These are phyloP conservation scores for Limnephilus lunatus DNA, from an alignment of 2,888 invertebrate genomes.

Conservation along the genomic window DNA sequence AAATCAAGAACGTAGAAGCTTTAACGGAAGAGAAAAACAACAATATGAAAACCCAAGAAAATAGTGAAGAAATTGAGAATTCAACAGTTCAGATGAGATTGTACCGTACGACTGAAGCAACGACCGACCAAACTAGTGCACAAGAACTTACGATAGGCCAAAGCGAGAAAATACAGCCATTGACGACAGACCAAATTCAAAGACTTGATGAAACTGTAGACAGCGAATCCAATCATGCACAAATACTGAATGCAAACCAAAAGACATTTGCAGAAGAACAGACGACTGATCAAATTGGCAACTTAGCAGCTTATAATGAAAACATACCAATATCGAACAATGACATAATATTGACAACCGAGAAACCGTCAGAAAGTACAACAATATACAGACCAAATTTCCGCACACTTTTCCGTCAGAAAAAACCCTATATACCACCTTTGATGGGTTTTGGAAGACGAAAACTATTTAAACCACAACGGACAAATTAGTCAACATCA, in stretches of 20 bases:
- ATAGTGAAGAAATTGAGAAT: not conserved
- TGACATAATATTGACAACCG: not conserved
- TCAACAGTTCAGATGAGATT: not conserved
- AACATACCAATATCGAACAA: not conserved
- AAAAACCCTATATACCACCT: not conserved
- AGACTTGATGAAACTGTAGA: not conserved
- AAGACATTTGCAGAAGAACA: not conserved
- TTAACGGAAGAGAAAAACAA: not conserved
- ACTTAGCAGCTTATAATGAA: not conserved
- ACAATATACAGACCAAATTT: not conserved
- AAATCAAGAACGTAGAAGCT: not conserved
- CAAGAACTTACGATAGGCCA: not conserved
- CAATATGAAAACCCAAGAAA: not conserved
- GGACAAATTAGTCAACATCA: not conserved
- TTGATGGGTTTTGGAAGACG: not conserved
- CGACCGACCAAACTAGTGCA: not conserved
- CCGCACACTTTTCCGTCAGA: not conserved
- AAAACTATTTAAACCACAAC: not conserved
- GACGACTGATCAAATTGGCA: not conserved
- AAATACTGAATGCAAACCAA: not conserved
- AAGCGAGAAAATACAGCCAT: not conserved
- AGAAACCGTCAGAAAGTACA: not conserved
- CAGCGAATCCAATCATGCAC: not conserved
- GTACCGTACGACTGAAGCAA: not conserved
- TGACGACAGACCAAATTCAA: not conserved